Base-by-base conservation (phyloP, 2,797 vertebrate genomes). In the Alca torda region DNA sequence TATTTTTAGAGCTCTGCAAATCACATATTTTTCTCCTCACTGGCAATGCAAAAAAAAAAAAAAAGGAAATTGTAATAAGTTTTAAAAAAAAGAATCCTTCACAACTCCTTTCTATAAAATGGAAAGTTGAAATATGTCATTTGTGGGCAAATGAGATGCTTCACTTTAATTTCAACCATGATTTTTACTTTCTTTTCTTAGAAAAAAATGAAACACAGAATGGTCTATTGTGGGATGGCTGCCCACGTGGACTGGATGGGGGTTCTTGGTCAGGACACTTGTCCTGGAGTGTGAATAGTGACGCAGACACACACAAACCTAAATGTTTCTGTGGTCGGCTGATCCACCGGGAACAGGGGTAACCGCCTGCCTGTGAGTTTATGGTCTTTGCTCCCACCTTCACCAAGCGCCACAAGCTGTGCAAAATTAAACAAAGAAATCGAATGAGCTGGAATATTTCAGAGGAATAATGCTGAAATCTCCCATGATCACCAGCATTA, bases 1-100 rank as follows among this genome's bases (percentile, higher is more conserved):
- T 97, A 96, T 97, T 96, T 97, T 97, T 96, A 97, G 94, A 95
- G 88, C 93, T 91, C 79, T 96, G 89, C 80, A 95, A 95, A 95
- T 96, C 96, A 95, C 87, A 76, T 96, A 91, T 96, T 96, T 96
- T 97, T 91, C 94, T 95, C 79, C 81, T 96, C 93, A 50, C 59
- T 95, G 70, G 94, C 89, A 96, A 95, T 94, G 94, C 26, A 91
- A 77, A 91, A 94, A 90, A 89, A 85, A 81, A 78, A 83, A 83
- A 56, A 80, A 21, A 54, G 85, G 87, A 95, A 96, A 95, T 95
- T 93, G 87, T 95, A 90, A 95, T 94, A 93, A 95, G 85, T 94
- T 96, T 39, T 1, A 2, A 1, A 35, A 87, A 87, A 93, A 91
- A 88, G 73, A 69, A 72, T 88, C 46, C 24, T 93, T 94, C 87